Evolutionary conservation across 2,113 vertebrate species (phyloP), one percentile per base, ranked within the genome.

Genomic region (Nesoenas mayeri): DNA sequence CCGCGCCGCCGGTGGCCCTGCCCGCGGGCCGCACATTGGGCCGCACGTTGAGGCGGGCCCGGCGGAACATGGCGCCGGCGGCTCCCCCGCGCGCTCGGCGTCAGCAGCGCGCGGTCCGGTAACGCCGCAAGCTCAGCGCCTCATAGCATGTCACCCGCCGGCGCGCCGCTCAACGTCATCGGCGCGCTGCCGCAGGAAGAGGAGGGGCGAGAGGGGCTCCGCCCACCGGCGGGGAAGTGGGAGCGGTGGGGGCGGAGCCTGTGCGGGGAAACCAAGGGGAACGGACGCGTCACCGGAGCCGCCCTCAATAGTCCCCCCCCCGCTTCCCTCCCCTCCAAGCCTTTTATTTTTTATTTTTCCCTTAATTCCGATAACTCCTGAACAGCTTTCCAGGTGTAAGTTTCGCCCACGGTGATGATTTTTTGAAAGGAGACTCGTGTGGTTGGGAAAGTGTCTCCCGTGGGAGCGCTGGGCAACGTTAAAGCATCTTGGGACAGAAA

Each of bases 1-100:
- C 22, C 9, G 81, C 38, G 13, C 62, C 5, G 64, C 48, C 92
- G 19, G 38, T 26, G 42, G 71, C 56, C 61, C 96, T 92, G 29
- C 97, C 89, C 6, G 79, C 91, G 5, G 98, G 98, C 58, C 97
- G 98, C 40, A 99, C 98, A 51, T 99, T 99, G 31, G 99, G 99
- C 85, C 98, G 98, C 85, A 99, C 97, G 32, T 97, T 99, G 72
- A 99, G 98, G 94, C 99, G 98, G 21, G 99, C 98, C 65, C 99
- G 98, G 51, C 99, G 99, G 93, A 99, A 98, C 99, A 99, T 99
- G 40, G 58, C 61, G 74, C 36, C 53, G 19, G 54, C 56, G 12
- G 40, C 40, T 24, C 20, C 21, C 34, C 47, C 42, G 6, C 31
- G 36, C 40, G 16, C 57, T 34, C 56, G 17, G 32, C 14, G 42